Evolutionary conservation across 2,888 invertebrate species (phyloP), one percentile per base, ranked within the genome.

Genomic region (Eristalis arbustorum): DNA sequence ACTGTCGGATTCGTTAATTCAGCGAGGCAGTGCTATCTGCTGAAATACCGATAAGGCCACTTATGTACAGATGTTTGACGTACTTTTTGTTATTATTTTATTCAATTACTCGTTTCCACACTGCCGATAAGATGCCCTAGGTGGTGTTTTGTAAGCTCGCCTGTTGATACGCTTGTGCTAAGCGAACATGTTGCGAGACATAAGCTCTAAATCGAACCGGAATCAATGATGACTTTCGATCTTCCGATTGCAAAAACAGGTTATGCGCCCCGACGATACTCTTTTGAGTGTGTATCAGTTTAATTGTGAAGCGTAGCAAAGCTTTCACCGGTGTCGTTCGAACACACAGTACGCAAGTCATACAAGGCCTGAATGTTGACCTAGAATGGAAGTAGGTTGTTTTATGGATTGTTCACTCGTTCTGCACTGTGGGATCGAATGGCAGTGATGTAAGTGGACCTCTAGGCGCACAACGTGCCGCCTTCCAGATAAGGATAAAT

Each of bases 1-100:
- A 11, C 31, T 56, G 18, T 42, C 13, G 42, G 49, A 28, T 67
- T 59, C 59, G 62, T 49, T n/a, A 75, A 75, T 63, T 84, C 67
- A 49, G 66, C 31, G 62, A 61, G 66, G 40, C 63, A 74, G 40
- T 63, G 28, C n/a, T 73, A 78, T 74, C 78, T 82, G 67, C 42
- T 68, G 37, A 28, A 61, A 23, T 10, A 25, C 61, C 40, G 75
- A 80, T 80, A 84, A 75, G 31, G 67, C 40, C 14, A 49, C 37
- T 22, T 28, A 62, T 66, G 40, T 64, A n/a, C 14, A 10, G 8
- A 18, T 13, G 8, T 10, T 66, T 78, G 37, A 62, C 34, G 66
- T 72, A 61, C n/a, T 68, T 57, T 67, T 49, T 22, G 28, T 59
- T 69, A 37, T 42, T 68, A 34, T 67, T 73, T 59, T 23, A 25